Base-by-base conservation (phyloP, 2,797 vertebrate species). In the Neosilurus hyrtlii region DNA sequence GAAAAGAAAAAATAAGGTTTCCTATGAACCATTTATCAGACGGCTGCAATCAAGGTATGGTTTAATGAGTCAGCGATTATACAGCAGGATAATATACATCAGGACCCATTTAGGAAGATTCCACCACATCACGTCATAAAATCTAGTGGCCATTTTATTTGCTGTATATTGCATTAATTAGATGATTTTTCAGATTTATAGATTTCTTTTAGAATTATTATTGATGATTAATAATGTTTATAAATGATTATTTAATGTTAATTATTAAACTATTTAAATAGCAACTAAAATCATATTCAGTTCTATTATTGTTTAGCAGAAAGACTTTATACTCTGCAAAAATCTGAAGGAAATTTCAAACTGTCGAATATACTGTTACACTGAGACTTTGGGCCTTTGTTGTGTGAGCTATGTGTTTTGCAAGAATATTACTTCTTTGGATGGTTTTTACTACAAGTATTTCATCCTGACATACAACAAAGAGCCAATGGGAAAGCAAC, bases 11-110 rank as follows among this genome's bases (percentile, higher is more conserved):
- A n/a, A n/a, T n/a, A n/a, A n/a, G n/a, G 1, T 35, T 81, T 81
- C 70, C 68, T 52, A 62, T 30, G 57, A 4, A 80, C 15, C 20
- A 71, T 59, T 80, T 56, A 81, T 73, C 56, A 70, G 14, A 22
- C 5, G 1, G 51, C 66, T 52, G 6, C 7, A 6, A 63, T 52
- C 22, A 22, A 15, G 57, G 35, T 43, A 43, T 72, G 22, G 16
- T 75, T 66, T 56, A 37, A 52, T 67, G 26, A 76, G 20, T 75
- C 72, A 82, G 49, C 6, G 7, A 52, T 30, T 71, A 9, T 70
- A 0, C 16, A n/a, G n/a, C n/a, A n/a, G n/a, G n/a, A n/a, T n/a
- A n/a, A n/a, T n/a, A n/a, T n/a, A n/a, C n/a, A n/a, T 26, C 49
- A 72, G n/a, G 51, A 26, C 70, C 49, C 51, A 18, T 24, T 37